Percentiles rank a stretch among this genome's conserved stretches.
Conservation (phyloP, 1,140 invertebrate species). For the Aphidius gifuensis region DNA sequence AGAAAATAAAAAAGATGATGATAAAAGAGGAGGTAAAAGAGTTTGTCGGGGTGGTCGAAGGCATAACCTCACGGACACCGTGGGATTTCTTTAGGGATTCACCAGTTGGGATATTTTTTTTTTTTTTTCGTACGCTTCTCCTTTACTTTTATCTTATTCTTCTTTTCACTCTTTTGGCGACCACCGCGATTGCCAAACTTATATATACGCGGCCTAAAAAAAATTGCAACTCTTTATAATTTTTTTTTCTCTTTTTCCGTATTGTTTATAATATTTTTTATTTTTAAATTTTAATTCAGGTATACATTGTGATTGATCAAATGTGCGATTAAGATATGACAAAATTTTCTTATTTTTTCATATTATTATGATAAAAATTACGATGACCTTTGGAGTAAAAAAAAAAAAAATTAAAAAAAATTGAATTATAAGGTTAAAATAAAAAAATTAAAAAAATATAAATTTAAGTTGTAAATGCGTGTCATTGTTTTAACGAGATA, state of each 20-base stretch:
- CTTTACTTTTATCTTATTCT: background rate
- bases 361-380: no score
- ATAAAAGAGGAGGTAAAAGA: slow-evolving; percentile 5
- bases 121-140: slow-evolving; percentile 6
- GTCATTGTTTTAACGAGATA: no score
- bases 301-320: no score
- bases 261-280: no score
- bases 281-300: no score
- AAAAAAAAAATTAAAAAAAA: background rate
- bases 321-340: no score
- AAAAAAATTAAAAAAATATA: background rate
- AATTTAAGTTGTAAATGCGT: background rate
- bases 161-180: slow-evolving; percentile 7
- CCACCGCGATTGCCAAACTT: background rate
- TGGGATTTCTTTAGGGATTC: slow-evolving; percentile 30
- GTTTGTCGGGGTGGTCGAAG: slow-evolving; percentile 26
- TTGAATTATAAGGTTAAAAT: background rate
- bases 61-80: slow-evolving; percentile 29
- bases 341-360: no score
- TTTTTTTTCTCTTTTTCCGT: no score
- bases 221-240: no score
- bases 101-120: slow-evolving; percentile 16
- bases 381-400: background rate
- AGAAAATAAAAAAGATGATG: slow-evolving; percentile 4
- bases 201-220: no score